Base-by-base conservation (phyloP, 2,113 vertebrate species). In the Gobio gobio region DNA sequence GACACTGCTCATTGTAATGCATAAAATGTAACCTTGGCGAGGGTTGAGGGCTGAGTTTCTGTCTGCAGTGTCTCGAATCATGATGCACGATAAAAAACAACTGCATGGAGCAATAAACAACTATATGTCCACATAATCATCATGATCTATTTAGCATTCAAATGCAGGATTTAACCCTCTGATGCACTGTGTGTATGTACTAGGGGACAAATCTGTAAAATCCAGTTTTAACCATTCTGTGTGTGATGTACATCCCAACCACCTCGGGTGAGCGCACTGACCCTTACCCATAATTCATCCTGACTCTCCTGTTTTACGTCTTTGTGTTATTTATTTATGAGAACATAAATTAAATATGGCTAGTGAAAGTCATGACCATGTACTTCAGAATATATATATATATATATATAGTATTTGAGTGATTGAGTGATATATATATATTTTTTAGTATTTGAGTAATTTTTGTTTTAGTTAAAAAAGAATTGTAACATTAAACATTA, bases 21-120 rank as follows among this genome's bases (percentile, higher is more conserved):
- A 18, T 43, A 49, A 72, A 72, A 58, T 82, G 54, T 76, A 87
- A 87, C 83, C 87, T 87, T 89, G 83, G 82, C 20, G 80, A 79
- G 72, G 77, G 56, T 43, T 84, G 64, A 75, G 5, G 75, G 74
- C 45, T 47, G 78, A 70, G 78, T 86, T 82, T 85, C 51, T 78
- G 47, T 72, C 45, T 81, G 78, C 58, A 70, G 47, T 29, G 51
- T 33, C 56, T 79, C 54, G 18, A 66, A 63, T 66, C 81, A 83
- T 56, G 22, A 70, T 43, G 76, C 26, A 12, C 12, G 22, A 61
- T 78, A 61, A 78, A 78, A 78, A 61, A 1, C 47, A 70, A 12
- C 78, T 56, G 82, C 59, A 64, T 12, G 3, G 49, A 12, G 74
- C 58, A 51, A 84, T 84, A 80, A 72, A 74, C 14, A 54, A 33